Conservation (phyloP, 2,797 vertebrate genomes). For the Poliocrania exsul region DNA sequence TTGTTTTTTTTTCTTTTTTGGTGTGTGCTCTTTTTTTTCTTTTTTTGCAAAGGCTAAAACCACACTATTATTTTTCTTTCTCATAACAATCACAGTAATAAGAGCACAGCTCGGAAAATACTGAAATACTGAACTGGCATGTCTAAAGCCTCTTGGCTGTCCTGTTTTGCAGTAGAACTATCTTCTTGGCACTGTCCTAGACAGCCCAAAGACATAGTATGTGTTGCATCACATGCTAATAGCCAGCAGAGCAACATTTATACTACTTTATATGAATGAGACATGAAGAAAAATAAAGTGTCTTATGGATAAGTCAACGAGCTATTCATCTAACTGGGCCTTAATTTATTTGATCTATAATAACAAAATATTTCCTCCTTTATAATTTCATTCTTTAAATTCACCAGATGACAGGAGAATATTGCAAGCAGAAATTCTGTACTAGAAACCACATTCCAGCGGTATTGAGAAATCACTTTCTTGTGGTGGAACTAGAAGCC, state of each 20-base stretch:
- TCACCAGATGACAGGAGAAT: constrained; percentile 46
- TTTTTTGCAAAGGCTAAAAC: background rate
- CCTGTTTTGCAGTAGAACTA: background rate
- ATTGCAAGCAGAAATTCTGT: constrained; percentile 41
- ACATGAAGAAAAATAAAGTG: constrained; percentile 39
- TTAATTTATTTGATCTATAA: constrained; percentile 55
- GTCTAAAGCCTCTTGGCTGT: background rate
- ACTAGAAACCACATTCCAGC: constrained; percentile 38
- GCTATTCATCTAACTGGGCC: background rate
- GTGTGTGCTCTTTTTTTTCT: too few species aligned
- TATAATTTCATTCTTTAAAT: constrained; percentile 59
- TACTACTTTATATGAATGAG: constrained; percentile 20
- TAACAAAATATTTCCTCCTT: constrained; percentile 57
- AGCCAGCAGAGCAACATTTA: constrained; percentile 38
- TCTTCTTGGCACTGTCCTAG: background rate
- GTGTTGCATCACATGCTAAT: constrained; percentile 16
- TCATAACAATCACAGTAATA: background rate
- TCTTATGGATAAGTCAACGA: constrained; percentile 52
- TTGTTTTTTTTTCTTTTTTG: background rate
- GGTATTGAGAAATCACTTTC: constrained; percentile 58
- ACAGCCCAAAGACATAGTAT: background rate
- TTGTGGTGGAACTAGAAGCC: constrained; percentile 44
- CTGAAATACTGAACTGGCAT: constrained; percentile 8
- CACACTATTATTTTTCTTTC: background rate
- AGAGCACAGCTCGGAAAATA: background rate